These are phyloP conservation scores for Hydrocynus forskahlii DNA, from an alignment of 2,797 vertebrate genomes.

Conservation along the genomic window DNA sequence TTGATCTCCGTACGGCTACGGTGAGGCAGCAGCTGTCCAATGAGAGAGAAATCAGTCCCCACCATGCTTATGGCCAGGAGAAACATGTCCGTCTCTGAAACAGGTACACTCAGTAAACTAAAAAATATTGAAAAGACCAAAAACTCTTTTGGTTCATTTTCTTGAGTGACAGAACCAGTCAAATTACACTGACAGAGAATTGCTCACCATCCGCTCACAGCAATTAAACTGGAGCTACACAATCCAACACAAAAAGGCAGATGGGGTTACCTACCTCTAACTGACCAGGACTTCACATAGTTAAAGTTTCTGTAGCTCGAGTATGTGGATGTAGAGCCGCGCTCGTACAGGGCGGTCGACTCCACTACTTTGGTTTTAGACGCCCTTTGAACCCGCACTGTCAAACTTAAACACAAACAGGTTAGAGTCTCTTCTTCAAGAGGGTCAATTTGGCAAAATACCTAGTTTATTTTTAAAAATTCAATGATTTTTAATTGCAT, in stretches of 20 bases:
- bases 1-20: constrained; percentile 93
- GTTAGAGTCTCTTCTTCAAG: background rate
- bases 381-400: constrained; percentile 89
- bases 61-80: constrained; percentile 99
- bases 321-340: constrained; percentile 94
- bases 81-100: constrained; percentile 97
- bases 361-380: constrained; percentile 88
- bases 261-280: constrained; percentile 79
- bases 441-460: no score
- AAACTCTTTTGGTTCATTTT: background rate
- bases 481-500: no score
- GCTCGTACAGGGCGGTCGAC: constrained; percentile 93
- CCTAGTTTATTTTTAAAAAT: no score
- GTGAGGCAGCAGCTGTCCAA: constrained; percentile 92
- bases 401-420: constrained; percentile 79
- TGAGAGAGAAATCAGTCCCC: constrained; percentile 97
- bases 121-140: background rate
- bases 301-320: constrained; percentile 88
- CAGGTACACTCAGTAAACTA: constrained; percentile 16
- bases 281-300: constrained; percentile 89
- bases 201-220: background rate
- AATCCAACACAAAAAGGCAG: background rate
- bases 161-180: background rate
- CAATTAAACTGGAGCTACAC: background rate
- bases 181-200: background rate